A percentile compares a stretch with the other conserved stretches of the same genome.
Conservation (phyloP, 1,140 invertebrate genomes). For the Copidosoma floridanum region DNA sequence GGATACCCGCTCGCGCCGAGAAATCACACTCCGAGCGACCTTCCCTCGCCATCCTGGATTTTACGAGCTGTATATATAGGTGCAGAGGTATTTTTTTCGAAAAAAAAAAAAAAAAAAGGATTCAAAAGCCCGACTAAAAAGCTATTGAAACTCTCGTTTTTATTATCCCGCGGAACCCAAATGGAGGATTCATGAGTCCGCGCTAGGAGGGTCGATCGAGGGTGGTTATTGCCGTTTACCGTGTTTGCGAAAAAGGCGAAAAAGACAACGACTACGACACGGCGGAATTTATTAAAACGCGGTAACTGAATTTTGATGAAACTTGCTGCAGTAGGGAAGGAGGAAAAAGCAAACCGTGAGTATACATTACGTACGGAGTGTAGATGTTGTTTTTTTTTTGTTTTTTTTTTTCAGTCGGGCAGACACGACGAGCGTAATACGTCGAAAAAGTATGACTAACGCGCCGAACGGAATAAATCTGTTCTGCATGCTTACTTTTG, state of each 20-base stretch:
- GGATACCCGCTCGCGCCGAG: neutral
- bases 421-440: slow-evolving; percentile 16
- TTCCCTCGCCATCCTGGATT: too few relatives aligned
- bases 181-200: too few relatives aligned
- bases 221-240: too few relatives aligned
- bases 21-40: neutral
- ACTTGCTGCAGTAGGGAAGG: neutral
- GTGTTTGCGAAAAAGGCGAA: neutral
- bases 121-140: too few relatives aligned
- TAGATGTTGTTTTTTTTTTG: slow-evolving; percentile 12
- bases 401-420: slow-evolving; percentile 19
- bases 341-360: too few relatives aligned
- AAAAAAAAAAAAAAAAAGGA: too few relatives aligned
- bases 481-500: slow-evolving; percentile 40
- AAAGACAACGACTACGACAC: neutral
- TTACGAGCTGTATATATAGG: too few relatives aligned
- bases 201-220: too few relatives aligned
- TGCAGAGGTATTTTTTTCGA: too few relatives aligned
- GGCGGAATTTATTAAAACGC: slow-evolving; percentile 9
- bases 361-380: too few relatives aligned
- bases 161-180: too few relatives aligned
- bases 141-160: too few relatives aligned
- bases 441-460: slow-evolving; percentile 37
- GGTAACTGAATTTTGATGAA: slow-evolving; percentile 13
- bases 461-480: slow-evolving; percentile 41